These are phyloP conservation scores for Dasypogon diadema DNA, from an alignment of 2,888 invertebrate species.

Conservation along the genomic window DNA sequence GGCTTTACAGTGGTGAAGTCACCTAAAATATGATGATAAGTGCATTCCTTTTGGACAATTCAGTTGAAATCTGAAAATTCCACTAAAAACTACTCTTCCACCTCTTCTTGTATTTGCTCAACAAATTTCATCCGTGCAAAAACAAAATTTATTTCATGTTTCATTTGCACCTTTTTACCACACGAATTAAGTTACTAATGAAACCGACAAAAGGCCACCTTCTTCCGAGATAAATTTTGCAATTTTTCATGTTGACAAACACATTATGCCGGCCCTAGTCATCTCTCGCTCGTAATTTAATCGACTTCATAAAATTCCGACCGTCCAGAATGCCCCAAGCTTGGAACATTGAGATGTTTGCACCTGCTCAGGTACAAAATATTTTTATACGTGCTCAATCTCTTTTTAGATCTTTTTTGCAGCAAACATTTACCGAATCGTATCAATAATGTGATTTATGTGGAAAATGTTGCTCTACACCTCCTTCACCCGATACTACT, in stretches of 20 bases:
- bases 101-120: too few relatives aligned
- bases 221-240: not conserved
- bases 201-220: not conserved
- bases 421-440: not conserved
- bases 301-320: not conserved
- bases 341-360: not conserved
- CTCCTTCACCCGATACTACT: too few relatives aligned
- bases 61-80: too few relatives aligned
- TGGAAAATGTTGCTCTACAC: conserved; percentile 10
- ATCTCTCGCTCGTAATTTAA: not conserved
- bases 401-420: not conserved
- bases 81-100: too few relatives aligned
- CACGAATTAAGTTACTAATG: not conserved
- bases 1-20: too few relatives aligned
- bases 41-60: too few relatives aligned
- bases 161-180: not conserved
- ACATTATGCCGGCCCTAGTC: not conserved
- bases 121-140: too few relatives aligned
- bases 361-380: not conserved
- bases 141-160: too few relatives aligned
- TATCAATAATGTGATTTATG: conserved; percentile 7
- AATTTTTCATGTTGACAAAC: not conserved
- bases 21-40: too few relatives aligned
- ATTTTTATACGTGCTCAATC: conserved; percentile 3
- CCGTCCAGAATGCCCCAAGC: not conserved